Evolutionary conservation across 2,797 vertebrate genomes (phyloP), one percentile per base, ranked within the genome.

Genomic region (Tolypeutes matacus): DNA sequence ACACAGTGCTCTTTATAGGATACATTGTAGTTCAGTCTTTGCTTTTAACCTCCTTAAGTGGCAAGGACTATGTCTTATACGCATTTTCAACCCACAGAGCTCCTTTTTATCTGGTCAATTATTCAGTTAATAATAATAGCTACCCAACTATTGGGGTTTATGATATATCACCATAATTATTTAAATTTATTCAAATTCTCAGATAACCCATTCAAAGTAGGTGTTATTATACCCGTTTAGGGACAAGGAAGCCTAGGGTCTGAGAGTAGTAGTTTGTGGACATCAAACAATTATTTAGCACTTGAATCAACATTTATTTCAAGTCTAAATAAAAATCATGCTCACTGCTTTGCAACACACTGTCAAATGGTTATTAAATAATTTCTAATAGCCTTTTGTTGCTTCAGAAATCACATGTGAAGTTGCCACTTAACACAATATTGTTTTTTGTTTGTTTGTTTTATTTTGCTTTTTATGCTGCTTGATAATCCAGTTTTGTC

Each of bases 261-360:
- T 17, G 25, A 46, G 36, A 67, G 12, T 21, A 36, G 14, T 1
- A 46, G 70, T 29, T 86, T 75, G 29, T 93, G 84, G 81, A 53
- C 56, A 91, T 64, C 20, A 91, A 27, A 27, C 29, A 62, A 14
- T 42, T 85, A n/a, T 17, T 82, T 31, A 64, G 27, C 42, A 70
- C 46, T 31, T 46, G 23, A 81, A 20, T 64, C 10, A 69, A 36
- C 13, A 67, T 67, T 85, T 73, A 70, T 70, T 70, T 78, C 14
- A 15, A 31, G 14, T 77, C 84, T 86, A 81, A 89, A 89, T 80
- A 36, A 84, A 95, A 88, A 95, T 11, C 69, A 7, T 51, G 14
- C 21, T 83, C 56, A 73, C 69, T 81, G 49, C 25, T 83, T 82
- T 91, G 77, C 34, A 91, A 29, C 23, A 76, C 27, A 20, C 17